A percentile compares a stretch with the other conserved stretches of the same genome.
phyloP scores from a whole-genome alignment of 2,113 vertebrate genomes.

The Callocephalon fimbriatum region DNA sequence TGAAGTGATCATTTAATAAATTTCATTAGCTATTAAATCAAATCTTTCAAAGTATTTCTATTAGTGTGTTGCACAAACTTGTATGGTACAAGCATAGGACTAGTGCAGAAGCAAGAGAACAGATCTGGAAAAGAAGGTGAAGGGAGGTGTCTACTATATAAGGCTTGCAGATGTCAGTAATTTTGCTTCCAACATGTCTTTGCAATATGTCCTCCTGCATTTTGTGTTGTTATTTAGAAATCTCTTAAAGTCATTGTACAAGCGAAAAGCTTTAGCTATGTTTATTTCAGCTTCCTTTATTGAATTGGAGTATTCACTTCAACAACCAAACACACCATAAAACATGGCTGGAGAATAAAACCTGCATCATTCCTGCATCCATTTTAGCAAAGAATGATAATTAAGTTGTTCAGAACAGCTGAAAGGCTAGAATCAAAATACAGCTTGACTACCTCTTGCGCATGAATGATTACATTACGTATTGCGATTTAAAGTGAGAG shows the following conservation, averaged over 20 bases:
- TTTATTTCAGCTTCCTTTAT: neutral
- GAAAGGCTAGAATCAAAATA: slow-evolving; percentile 22
- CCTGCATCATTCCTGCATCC: neutral
- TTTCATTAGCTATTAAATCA: slow-evolving; percentile 48
- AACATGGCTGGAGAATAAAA: neutral
- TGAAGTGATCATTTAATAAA: slow-evolving; percentile 47
- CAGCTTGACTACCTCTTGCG: neutral
- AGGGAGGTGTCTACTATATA: neutral
- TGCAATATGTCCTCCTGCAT: neutral
- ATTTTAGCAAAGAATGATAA: neutral
- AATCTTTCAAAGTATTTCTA: slow-evolving; percentile 3
- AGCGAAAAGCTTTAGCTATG: neutral
- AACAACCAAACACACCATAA: neutral
- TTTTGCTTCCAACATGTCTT: slow-evolving; percentile 29
- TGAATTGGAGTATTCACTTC: neutral
- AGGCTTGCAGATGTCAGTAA: slow-evolving; percentile 33
- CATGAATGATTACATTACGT: neutral
- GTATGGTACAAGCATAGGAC: neutral
- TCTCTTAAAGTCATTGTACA: neutral
- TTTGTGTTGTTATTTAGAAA: neutral
- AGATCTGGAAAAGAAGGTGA: slow-evolving; percentile 19
- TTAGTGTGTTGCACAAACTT: neutral
- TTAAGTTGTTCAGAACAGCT: slow-evolving; percentile 11
- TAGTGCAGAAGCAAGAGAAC: slow-evolving; percentile 17
- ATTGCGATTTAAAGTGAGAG: neutral